Base-by-base conservation (phyloP, 2,113 vertebrate species). In the Lates calcarifer region DNA sequence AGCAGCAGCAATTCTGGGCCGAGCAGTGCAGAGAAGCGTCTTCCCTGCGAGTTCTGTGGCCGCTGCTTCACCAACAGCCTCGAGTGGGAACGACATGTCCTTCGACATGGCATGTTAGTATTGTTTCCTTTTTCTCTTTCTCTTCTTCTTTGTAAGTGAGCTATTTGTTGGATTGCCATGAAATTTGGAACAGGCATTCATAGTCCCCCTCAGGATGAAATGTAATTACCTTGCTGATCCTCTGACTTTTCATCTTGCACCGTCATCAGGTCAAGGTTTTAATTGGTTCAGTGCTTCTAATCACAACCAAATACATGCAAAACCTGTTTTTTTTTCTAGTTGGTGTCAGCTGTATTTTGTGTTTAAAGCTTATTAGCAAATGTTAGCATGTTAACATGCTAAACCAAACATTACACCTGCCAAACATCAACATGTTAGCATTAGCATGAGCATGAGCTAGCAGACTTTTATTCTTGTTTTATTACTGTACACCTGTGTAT, bases 61-160 rank as follows among this genome's bases (percentile, higher is more conserved):
- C 96, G 98, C 73, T 96, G 96, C 0, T 99, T 99, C 91, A 95
- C 96, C n/a, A 96, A 97, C 91, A 96, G 96, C 89, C 93, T 95
- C 0, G 98, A 99, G 85, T 99, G 98, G 98, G 98, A 99, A 68
- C 93, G 97, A 6, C 98, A 99, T 0, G 98, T 99, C 77, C 96
- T 97, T 82, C 96, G 98, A 76, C 98, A 99, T 0, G 97, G 98
- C 95, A 98, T 99, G 98, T 99, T 91, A 97, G 98, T 97, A 64
- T 51, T 22, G 68, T 57, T 0, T 56, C 14, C 14, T 5, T 12
- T 56, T 77, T 24, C 4, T 45, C 26, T 14, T 62, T 53, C 2
- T 62, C 20, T n/a, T 56, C n/a, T 51, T 33, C 37, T 43, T 45
- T 76, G n/a, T 55, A n/a, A 62, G n/a, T 58, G 39, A 56, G 28